Evolutionary conservation across 2,888 invertebrate species (phyloP).

Genomic region (Argynnis bischoffii): DNA sequence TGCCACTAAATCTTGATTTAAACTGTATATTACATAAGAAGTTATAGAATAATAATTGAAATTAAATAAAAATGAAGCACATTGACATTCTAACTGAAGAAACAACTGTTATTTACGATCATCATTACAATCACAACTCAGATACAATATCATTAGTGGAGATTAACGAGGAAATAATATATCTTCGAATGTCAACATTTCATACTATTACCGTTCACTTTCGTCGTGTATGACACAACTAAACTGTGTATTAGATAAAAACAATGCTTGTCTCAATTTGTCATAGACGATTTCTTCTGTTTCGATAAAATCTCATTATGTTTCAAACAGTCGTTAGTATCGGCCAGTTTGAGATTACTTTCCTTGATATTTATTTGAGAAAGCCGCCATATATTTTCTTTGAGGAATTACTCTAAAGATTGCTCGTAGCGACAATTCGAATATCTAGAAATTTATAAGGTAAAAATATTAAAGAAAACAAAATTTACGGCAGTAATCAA

Average conservation of each 20-base stretch:
- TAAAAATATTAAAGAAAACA: slow-evolving; percentile 16
- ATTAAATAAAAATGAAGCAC: slow-evolving; percentile 13
- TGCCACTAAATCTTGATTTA: not conserved
- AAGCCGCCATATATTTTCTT: slow-evolving; percentile 38
- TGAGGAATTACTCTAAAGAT: slow-evolving; percentile 34
- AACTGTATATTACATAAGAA: slow-evolving; percentile 3
- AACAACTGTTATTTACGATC: slow-evolving; percentile 26
- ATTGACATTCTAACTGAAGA: slow-evolving; percentile 7
- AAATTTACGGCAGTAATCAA: slow-evolving; percentile 16
- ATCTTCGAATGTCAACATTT: slow-evolving; percentile 31
- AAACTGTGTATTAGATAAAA: slow-evolving; percentile 42
- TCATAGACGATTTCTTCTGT: slow-evolving; percentile 53
- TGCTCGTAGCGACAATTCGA: slow-evolving; percentile 28
- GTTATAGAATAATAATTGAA: not conserved
- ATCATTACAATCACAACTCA: slow-evolving; percentile 21
- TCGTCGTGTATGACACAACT: slow-evolving; percentile 38
- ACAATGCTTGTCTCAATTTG: slow-evolving; percentile 51
- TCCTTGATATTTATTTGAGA: slow-evolving; percentile 35
- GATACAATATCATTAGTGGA: slow-evolving; percentile 30
- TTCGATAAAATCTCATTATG: slow-evolving; percentile 47
- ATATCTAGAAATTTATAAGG: slow-evolving; percentile 23
- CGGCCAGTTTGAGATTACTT: slow-evolving; percentile 34
- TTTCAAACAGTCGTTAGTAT: slow-evolving; percentile 37
- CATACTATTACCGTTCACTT: slow-evolving; percentile 38
- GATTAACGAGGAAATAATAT: slow-evolving; percentile 38